phyloP scores from a whole-genome alignment of 2,888 invertebrate species.

The Catotricha subobsoleta region DNA sequence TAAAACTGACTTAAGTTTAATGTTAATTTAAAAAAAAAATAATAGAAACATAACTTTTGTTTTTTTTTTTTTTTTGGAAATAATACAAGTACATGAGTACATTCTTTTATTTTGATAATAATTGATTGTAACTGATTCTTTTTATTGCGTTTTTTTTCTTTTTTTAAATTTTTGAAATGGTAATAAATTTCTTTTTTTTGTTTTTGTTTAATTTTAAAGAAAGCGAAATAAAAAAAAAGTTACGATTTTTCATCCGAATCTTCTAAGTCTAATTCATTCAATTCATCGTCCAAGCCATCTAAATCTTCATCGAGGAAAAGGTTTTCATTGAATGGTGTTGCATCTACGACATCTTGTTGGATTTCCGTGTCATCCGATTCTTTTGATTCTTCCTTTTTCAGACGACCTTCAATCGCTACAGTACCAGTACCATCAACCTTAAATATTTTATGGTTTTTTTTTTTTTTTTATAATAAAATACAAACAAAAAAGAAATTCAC shows the following conservation, averaged over 20 bases:
- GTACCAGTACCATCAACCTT: slow-evolving; percentile 60
- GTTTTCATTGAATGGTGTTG: slow-evolving; percentile 78
- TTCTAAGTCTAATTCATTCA: slow-evolving; percentile 54
- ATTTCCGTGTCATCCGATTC: slow-evolving; percentile 17
- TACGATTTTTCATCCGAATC: neutral
- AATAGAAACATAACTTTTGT: too few relatives aligned
- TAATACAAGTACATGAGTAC: too few relatives aligned
- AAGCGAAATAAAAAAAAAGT: too few relatives aligned
- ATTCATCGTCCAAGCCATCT: slow-evolving; percentile 60
- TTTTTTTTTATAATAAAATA: neutral
- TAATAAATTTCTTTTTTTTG: too few relatives aligned
- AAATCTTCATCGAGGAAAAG: slow-evolving; percentile 77
- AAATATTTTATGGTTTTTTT: slow-evolving; percentile 10
- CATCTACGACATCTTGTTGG: slow-evolving; percentile 27
- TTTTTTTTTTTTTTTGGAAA: too few relatives aligned
- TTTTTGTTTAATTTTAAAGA: too few relatives aligned
- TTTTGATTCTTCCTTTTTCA: slow-evolving; percentile 27
- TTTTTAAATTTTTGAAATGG: too few relatives aligned
- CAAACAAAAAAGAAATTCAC: neutral
- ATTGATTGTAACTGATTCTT: too few relatives aligned
- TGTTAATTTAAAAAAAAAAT: too few relatives aligned
- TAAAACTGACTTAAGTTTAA: too few relatives aligned
- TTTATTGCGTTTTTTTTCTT: too few relatives aligned
- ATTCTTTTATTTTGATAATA: too few relatives aligned
- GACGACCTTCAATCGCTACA: slow-evolving; percentile 46